Evolutionary conservation across 2,888 invertebrate species (phyloP).

Genomic region (Amitus sp.): DNA sequence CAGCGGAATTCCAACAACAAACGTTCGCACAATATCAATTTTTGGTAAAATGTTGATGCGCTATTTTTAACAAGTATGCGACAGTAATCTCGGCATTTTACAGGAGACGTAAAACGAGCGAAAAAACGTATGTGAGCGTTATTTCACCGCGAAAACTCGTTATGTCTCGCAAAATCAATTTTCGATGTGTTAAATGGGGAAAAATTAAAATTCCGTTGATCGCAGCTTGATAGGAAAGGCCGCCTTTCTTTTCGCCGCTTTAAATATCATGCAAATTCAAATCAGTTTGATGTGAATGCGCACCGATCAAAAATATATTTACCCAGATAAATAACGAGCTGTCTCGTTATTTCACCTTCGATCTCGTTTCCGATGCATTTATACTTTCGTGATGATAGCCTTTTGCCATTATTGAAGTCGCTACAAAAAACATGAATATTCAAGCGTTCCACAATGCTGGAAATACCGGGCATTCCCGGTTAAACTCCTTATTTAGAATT

Average conservation of each 20-base stretch:
- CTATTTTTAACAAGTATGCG: neutral
- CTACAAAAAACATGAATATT: constrained; percentile 4
- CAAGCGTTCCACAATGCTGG: neutral
- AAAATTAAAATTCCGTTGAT: constrained; percentile 4
- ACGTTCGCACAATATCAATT: too few relatives aligned
- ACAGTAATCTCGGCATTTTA: constrained; percentile 4
- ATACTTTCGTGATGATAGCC: neutral
- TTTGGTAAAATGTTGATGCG: too few relatives aligned
- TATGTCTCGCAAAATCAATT: neutral
- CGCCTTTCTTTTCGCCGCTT: neutral
- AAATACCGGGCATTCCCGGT: too few relatives aligned
- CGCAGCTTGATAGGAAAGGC: neutral
- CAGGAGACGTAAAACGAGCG: neutral
- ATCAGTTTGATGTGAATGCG: constrained; percentile 4
- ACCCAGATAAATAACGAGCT: neutral
- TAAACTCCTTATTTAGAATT: neutral
- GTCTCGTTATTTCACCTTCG: constrained; percentile 4
- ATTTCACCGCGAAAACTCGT: constrained; percentile 3
- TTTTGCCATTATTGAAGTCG: neutral
- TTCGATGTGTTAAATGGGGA: neutral
- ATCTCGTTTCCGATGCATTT: neutral
- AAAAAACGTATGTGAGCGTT: constrained; percentile 7
- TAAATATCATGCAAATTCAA: neutral
- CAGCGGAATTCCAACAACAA: too few relatives aligned
- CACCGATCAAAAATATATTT: neutral